These are phyloP conservation scores for Zosterops pallidus DNA, from an alignment of 2,113 vertebrate species.

Conservation along the genomic window DNA sequence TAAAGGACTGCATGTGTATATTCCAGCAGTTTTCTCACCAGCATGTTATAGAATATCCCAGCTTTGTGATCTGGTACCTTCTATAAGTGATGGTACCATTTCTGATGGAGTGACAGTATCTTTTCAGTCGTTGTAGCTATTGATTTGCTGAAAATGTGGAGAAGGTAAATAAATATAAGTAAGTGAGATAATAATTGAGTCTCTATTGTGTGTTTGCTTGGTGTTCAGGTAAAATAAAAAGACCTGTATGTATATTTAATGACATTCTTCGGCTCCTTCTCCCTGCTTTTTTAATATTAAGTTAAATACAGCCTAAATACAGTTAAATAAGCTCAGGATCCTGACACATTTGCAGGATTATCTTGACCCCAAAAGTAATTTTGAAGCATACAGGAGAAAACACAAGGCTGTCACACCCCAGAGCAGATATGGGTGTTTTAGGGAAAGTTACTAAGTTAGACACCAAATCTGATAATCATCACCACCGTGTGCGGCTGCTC, in stretches of 20 bases:
- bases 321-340: not conserved
- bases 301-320: not conserved
- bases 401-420: not conserved
- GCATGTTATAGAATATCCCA: not conserved
- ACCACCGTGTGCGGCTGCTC: accelerated
- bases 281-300: not conserved
- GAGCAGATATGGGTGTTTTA: not conserved
- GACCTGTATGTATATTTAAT: not conserved
- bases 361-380: not conserved
- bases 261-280: not conserved
- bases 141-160: not conserved
- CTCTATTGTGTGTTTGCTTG: not conserved
- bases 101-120: not conserved
- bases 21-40: not conserved
- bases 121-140: not conserved
- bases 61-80: not conserved
- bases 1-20: not conserved
- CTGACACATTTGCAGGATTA: not conserved
- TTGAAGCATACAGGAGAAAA: not conserved
- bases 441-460: not conserved
- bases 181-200: not conserved
- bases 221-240: not conserved
- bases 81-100: not conserved
- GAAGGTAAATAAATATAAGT: not conserved
- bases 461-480: not conserved